Evolutionary conservation across 1,140 invertebrate genomes (phyloP), one percentile per base, ranked within the genome.

Genomic region (Bilobella aurantiaca): DNA sequence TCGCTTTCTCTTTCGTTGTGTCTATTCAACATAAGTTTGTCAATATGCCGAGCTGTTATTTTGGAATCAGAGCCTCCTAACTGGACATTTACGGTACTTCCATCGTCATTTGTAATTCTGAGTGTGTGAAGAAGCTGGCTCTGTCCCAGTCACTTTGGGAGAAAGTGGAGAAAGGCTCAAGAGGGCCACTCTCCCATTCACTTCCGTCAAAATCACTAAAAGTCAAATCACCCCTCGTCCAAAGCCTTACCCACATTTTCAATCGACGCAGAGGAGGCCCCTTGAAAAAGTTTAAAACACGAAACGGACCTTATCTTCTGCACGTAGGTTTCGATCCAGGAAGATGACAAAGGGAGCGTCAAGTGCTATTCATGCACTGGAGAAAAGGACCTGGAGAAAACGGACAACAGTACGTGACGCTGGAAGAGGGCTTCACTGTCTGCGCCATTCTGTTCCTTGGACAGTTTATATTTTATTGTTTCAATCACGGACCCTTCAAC

Each of bases 391-490:
- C 21, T 3, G 34, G 8, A 8, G 34, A 18, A 18, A 42, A 42
- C 14, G 49, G 12, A 53, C 21, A 23, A 23, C 37, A 12, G 25
- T 53, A 23, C 25, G 14, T 23, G 12, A 53, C 12, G 49, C 8
- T 53, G 49, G 25, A 23, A n/a, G n/a, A 42, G n/a, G n/a, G 37
- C n/a, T 12, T 42, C 8, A n/a, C 8, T 12, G n/a, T 12, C 8
- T 42, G 37, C n/a, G 8, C 37, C 8, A n/a, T 8, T 12, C 37
- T 8, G n/a, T 12, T 12, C n/a, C 8, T n/a, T 8, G 8, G 37
- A 42, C 37, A 42, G 8, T 42, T 42, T 42, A 69, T 65, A 58
- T 69, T 69, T 69, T 69, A 69, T 69, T 69, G 67, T 69, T 69
- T 69, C 67, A 69, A 69, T 69, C 67, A 69, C 63, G 67, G 65